phyloP scores from a whole-genome alignment of 2,888 invertebrate species.

The Chrysodeixis includens region DNA sequence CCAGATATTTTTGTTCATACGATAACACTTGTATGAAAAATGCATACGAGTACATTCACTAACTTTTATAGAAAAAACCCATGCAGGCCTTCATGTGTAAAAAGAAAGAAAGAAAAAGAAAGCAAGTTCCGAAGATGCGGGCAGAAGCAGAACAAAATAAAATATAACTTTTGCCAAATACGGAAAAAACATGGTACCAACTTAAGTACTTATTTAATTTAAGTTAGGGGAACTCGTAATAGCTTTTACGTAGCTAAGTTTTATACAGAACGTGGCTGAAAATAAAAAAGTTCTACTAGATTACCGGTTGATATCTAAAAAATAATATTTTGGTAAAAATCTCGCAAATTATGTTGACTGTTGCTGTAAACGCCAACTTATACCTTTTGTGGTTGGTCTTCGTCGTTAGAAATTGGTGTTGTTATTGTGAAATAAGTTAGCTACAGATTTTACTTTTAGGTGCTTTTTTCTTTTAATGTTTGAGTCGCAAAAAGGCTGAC shows the following conservation, averaged over 20 bases:
- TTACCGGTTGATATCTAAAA: slow-evolving; percentile 38
- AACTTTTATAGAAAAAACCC: neutral
- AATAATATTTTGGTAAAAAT: slow-evolving; percentile 29
- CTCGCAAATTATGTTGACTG: slow-evolving; percentile 34
- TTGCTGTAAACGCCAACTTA: slow-evolving; percentile 15
- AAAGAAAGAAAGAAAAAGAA: slow-evolving; percentile 14
- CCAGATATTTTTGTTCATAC: no score
- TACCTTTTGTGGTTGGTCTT: slow-evolving; percentile 19
- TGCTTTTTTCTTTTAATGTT: neutral
- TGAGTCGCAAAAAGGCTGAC: neutral
- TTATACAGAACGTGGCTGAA: slow-evolving; percentile 30
- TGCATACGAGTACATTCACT: no score
- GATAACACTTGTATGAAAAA: neutral
- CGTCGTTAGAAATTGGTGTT: slow-evolving; percentile 9
- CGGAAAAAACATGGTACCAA: slow-evolving; percentile 39
- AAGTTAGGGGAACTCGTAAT: slow-evolving; percentile 57
- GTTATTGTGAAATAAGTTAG: slow-evolving; percentile 21
- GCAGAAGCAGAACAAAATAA: slow-evolving; percentile 23
- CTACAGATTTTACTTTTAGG: no score
- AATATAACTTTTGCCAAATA: slow-evolving; percentile 37
- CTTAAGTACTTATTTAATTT: slow-evolving; percentile 55
- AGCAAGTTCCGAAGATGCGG: slow-evolving; percentile 21
- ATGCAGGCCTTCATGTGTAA: slow-evolving; percentile 6
- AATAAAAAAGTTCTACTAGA: slow-evolving; percentile 51
- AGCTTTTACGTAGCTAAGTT: slow-evolving; percentile 42